phyloP scores from a whole-genome alignment of 2,797 vertebrate genomes.

The Phoeniculus purpureus region DNA sequence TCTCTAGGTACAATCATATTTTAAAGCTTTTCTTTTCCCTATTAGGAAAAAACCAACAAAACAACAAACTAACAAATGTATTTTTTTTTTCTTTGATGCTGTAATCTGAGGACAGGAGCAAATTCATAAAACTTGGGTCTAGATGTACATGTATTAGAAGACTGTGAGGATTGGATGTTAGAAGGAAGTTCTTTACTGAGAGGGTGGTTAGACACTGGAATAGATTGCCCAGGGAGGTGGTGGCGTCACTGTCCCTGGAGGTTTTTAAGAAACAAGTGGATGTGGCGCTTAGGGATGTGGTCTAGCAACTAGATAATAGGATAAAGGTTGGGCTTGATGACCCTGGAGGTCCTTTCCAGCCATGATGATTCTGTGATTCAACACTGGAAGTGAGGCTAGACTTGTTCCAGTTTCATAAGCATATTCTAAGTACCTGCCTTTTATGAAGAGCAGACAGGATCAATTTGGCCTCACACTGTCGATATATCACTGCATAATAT shows the following conservation, averaged over 20 bases:
- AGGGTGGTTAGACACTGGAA: no score
- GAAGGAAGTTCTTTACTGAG: no score
- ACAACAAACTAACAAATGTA: no score
- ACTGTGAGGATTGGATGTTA: background rate
- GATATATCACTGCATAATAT: background rate
- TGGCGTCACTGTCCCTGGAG: no score
- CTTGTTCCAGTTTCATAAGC: background rate
- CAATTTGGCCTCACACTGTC: background rate
- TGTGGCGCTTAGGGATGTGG: no score
- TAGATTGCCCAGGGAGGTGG: no score
- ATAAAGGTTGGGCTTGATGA: no score
- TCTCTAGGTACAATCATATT: background rate
- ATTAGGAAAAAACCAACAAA: background rate
- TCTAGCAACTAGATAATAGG: no score
- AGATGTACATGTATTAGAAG: background rate
- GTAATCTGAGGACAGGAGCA: background rate
- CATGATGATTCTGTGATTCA: no score
- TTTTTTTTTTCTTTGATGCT: background rate
- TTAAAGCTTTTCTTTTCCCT: background rate
- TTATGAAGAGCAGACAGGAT: background rate
- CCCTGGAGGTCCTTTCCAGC: no score
- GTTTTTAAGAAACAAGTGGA: no score
- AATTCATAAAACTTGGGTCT: background rate
- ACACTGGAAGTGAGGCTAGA: background rate
- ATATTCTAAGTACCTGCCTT: background rate